Conservation (phyloP, 2,797 vertebrate species). For the Artibeus jamaicensis region DNA sequence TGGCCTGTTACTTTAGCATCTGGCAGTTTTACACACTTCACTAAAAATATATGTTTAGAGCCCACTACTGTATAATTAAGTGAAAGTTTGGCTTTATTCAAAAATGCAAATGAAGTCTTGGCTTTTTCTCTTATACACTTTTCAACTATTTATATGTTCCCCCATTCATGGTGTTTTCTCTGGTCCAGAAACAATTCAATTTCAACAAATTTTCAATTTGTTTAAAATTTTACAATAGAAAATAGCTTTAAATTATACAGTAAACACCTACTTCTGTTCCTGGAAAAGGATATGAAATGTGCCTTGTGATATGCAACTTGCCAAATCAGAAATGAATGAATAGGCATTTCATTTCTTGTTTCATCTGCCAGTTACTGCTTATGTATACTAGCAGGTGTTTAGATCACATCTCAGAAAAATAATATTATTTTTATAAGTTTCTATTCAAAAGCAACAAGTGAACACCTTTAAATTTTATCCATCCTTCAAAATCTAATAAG, state of each 20-base stretch:
- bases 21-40: slow-evolving; percentile 63
- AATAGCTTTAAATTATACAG: slow-evolving; percentile 34
- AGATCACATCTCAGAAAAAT: slow-evolving; percentile 46
- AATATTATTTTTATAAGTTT: slow-evolving; percentile 30
- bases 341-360: slow-evolving; percentile 4
- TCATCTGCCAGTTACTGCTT: not conserved
- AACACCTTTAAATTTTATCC: not conserved
- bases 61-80: slow-evolving; percentile 70
- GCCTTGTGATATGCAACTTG: slow-evolving; percentile 6
- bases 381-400: not conserved
- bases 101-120: slow-evolving; percentile 66
- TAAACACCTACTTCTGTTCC: slow-evolving; percentile 33
- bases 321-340: slow-evolving; percentile 42
- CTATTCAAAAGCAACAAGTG: slow-evolving; percentile 39
- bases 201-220: slow-evolving; percentile 49
- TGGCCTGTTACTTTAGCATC: slow-evolving; percentile 67
- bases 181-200: slow-evolving; percentile 57
- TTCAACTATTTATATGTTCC: slow-evolving; percentile 69
- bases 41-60: slow-evolving; percentile 68
- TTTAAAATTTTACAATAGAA: slow-evolving; percentile 53
- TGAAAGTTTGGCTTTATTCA: slow-evolving; percentile 54
- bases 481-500: slow-evolving; percentile 24
- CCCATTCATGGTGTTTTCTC: slow-evolving; percentile 36
- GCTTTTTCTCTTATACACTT: slow-evolving; percentile 45
- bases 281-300: slow-evolving; percentile 21